Conservation (phyloP, 2,113 vertebrate species). For the Odontophorus gujanensis region DNA sequence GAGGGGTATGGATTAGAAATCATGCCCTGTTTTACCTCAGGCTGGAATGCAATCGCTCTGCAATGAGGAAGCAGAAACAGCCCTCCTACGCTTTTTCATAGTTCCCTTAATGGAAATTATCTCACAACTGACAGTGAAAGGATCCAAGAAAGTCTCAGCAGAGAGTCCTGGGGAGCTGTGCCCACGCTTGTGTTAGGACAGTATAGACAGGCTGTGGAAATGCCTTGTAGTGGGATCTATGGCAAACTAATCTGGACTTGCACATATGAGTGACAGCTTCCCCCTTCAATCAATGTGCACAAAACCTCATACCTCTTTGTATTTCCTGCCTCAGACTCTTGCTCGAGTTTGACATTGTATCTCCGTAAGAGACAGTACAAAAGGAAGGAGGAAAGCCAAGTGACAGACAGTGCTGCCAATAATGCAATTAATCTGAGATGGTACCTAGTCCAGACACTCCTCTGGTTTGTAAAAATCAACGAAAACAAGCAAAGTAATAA, state of each 20-base stretch:
- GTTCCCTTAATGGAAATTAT: neutral
- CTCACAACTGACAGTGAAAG: neutral
- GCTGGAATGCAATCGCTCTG: neutral
- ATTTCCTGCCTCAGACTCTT: neutral
- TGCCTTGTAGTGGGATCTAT: neutral
- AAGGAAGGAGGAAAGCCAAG: neutral
- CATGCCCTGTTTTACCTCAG: neutral
- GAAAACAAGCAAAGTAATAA: neutral
- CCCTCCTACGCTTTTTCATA: neutral
- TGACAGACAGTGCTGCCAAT: neutral
- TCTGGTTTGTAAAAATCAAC: neutral
- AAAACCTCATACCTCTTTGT: neutral
- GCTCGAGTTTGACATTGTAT: neutral
- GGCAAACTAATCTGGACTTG: neutral
- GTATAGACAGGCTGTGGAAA: neutral
- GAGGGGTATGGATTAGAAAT: neutral
- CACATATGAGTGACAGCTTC: neutral
- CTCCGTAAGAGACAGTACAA: neutral
- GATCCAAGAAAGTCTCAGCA: neutral
- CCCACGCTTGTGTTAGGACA: neutral
- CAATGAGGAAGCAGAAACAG: slow-evolving; percentile 19
- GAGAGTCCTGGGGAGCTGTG: neutral
- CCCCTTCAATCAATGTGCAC: neutral
- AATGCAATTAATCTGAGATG: neutral
- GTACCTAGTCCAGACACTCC: neutral